Base-by-base conservation (phyloP, 2,797 vertebrate species). In the Phoeniculus purpureus region DNA sequence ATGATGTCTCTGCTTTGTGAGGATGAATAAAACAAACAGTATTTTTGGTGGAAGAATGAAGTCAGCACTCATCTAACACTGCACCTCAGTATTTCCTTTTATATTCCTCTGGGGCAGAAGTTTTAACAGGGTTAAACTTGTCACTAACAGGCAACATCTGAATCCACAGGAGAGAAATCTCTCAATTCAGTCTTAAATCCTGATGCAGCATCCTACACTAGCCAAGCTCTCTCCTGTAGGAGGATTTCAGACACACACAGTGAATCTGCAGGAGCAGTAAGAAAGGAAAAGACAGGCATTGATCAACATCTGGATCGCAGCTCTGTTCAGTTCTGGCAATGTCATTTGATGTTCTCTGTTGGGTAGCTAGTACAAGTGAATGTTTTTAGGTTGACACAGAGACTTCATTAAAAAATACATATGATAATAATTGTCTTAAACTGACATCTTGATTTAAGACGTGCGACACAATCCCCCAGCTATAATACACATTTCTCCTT, bases 1-100 rank as follows among this genome's bases (percentile, higher is more conserved):
- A 60, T 78, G 51, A 88, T 43, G n/a, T 47, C 73, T 82, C 62
- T 86, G 52, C 67, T 93, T 87, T 54, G 20, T 43, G 47, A 72
- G 55, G 31, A 73, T 58, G 48, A 88, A 23, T 81, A 94, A 84
- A 94, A 74, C 19, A 84, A 94, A 74, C 19, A 50, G 40, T 29
- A 66, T 70, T 92, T 86, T 78, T 58, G 15, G 54, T 68, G 47
- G 5, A 78, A 27, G 71, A 85, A 68, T 19, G 22, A 91, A 78
- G 52, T 14, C 48, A 58, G 17, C 31, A 84, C 79, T 75, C 65
- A 5, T 52, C 56, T 81, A 74, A 81, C 25, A 75, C 56, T 59
- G 85, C 26, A 76, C 50, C 74, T 34, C 62, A 22, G 29, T 65
- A 37, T 54, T 64, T 76, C 45, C 51, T 72, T 27, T 72, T 51